Evolutionary conservation across 2,113 vertebrate species (phyloP), one percentile per base, ranked within the genome.

Genomic region (Calonectris borealis): DNA sequence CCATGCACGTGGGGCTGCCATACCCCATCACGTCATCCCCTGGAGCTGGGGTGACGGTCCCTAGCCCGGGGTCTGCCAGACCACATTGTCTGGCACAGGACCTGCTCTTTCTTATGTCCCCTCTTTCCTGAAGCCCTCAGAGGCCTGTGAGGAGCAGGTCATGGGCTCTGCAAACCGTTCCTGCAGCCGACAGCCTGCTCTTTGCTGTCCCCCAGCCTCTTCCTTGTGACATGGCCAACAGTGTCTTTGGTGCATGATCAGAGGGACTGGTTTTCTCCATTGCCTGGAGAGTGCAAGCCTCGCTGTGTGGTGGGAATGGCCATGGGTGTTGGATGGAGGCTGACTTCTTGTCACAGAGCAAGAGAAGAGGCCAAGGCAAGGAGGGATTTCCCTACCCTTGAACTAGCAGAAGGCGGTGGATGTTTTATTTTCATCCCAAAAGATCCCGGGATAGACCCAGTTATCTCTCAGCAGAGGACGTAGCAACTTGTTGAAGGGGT

Each of bases 11-110:
- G 42, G 24, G 8, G 5, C 32, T 93, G 77, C 62, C 9, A 22
- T 91, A 70, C 16, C 6, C 9, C 4, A 2, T 80, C 42, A 9
- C 1, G 1, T 84, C 32, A 46, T 51, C 36, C 42, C 0, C 0
- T 55, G n/a, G 46, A 85, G 15, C 42, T 85, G 42, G 16, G 16
- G 34, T 83, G 81, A 54, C 1, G 8, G 36, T 62, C 14, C 24
- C 15, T 48, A 80, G 71, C 18, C 29, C 2, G 5, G 24, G 65
- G 31, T 48, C 52, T 87, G 52, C 34, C 75, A 90, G 55, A 65
- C 21, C 31, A 58, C 40, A 18, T 79, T 46, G 14, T 83, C 34
- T 88, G 58, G 34, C 55, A 55, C 51, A 48, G 27, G 8, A 62
- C 20, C 11, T 46, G 25, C 34, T 86, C 76, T 48, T 80, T 80